These are phyloP conservation scores for Palythoa grandis DNA, from an alignment of 92 coral and sea anemone genomes.

Conservation along the genomic window DNA sequence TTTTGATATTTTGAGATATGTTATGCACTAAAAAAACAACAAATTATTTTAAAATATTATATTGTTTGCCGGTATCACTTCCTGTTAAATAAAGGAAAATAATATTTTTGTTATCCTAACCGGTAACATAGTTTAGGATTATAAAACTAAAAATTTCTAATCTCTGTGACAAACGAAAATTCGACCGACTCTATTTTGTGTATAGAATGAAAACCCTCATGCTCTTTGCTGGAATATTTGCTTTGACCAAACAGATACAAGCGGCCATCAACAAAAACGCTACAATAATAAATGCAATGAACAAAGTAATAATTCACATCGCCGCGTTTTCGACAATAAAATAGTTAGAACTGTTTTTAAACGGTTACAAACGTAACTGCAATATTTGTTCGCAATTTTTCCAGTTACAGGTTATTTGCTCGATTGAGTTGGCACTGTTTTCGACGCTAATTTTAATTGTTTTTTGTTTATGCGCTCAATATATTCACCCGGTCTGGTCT, in stretches of 20 bases:
- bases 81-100: not conserved
- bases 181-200: not conserved
- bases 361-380: not conserved
- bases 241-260: slow-evolving; percentile 30
- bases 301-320: not conserved
- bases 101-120: not conserved
- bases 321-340: not conserved
- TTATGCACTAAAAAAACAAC: not conserved
- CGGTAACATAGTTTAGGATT: not conserved
- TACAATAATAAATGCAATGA: not conserved
- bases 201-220: not conserved
- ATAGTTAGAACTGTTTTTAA: not conserved
- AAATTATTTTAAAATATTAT: not conserved
- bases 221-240: slow-evolving; percentile 9
- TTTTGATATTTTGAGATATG: not conserved
- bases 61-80: not conserved
- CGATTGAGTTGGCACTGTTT: not conserved
- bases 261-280: slow-evolving; percentile 20
- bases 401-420: not conserved
- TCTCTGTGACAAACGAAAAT: not conserved
- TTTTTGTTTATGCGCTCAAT: not conserved
- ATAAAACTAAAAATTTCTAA: not conserved
- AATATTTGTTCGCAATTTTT: not conserved
- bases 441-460: not conserved
- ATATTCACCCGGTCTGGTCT: too few relatives aligned